These are phyloP conservation scores for Sinelater perroti DNA, from an alignment of 2,888 invertebrate genomes.

Conservation along the genomic window DNA sequence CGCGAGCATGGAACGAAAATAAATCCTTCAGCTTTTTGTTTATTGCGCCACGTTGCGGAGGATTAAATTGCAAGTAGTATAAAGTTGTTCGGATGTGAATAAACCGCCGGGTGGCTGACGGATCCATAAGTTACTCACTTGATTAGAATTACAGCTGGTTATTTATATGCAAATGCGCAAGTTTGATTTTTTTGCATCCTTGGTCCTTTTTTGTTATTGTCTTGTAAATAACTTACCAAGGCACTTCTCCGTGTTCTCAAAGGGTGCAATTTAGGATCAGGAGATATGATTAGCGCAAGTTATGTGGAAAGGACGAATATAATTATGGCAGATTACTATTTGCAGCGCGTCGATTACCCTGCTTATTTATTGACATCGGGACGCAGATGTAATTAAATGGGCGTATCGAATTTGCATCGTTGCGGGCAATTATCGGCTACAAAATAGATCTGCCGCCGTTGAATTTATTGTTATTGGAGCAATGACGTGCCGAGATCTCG, in stretches of 20 bases:
- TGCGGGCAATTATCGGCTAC: neutral
- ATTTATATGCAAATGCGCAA: conserved; percentile 4
- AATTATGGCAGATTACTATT: conserved; percentile 2
- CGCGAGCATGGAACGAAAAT: too few relatives aligned
- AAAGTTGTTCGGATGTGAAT: conserved; percentile 11
- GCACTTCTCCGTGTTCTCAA: too few relatives aligned
- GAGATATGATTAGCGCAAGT: too few relatives aligned
- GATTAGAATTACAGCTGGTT: neutral
- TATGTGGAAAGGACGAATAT: conserved; percentile 3
- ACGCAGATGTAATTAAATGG: conserved; percentile 13
- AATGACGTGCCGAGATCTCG: conserved; percentile 8
- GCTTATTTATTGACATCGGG: conserved; percentile 14
- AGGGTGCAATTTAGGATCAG: too few relatives aligned
- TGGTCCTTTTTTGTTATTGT: too few relatives aligned
- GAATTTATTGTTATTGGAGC: conserved; percentile 6
- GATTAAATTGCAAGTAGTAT: conserved; percentile 14
- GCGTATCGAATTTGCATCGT: conserved; percentile 8
- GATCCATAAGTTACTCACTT: neutral
- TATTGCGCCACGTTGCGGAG: conserved; percentile 1
- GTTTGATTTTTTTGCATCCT: too few relatives aligned
- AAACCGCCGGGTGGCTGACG: conserved; percentile 6
- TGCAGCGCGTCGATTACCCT: conserved; percentile 5
- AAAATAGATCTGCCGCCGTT: neutral
- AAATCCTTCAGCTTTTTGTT: neutral
- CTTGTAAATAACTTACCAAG: too few relatives aligned